These are phyloP conservation scores for Pyxicephalus adspersus DNA, from an alignment of 2,113 vertebrate species.

Conservation along the genomic window DNA sequence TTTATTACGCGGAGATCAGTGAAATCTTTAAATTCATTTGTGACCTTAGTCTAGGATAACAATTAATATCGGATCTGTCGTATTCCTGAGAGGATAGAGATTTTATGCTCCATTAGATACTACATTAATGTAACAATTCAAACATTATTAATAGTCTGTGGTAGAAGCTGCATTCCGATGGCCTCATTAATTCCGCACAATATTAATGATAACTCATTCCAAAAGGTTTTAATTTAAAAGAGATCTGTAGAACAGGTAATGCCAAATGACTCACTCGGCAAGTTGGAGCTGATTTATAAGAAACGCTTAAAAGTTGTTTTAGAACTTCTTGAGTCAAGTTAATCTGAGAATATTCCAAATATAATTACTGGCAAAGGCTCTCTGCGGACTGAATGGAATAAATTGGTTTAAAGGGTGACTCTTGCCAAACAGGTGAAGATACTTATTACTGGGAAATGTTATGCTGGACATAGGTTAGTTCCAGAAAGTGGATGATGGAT, in stretches of 20 bases:
- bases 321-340: background rate
- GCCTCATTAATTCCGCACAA: slow-evolving; percentile 39
- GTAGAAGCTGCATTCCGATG: slow-evolving; percentile 1
- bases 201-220: slow-evolving; percentile 45
- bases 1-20: background rate
- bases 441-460: no score
- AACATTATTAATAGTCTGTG: slow-evolving; percentile 44
- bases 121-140: slow-evolving; percentile 46
- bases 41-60: slow-evolving; percentile 47
- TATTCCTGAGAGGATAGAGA: slow-evolving; percentile 42
- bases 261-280: background rate
- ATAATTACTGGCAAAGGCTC: no score
- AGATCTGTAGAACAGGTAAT: slow-evolving; percentile 12
- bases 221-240: slow-evolving; percentile 38
- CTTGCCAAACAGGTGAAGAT: no score
- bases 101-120: slow-evolving; percentile 48
- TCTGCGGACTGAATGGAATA: no score
- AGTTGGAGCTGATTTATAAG: slow-evolving; percentile 17
- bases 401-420: no score
- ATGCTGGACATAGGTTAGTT: no score
- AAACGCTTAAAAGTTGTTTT: background rate
- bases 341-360: background rate
- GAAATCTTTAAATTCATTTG: slow-evolving; percentile 17
- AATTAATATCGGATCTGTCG: slow-evolving; percentile 50
- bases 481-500: no score